phyloP scores from a whole-genome alignment of 2,888 invertebrate species.

The Netelia inedita region DNA sequence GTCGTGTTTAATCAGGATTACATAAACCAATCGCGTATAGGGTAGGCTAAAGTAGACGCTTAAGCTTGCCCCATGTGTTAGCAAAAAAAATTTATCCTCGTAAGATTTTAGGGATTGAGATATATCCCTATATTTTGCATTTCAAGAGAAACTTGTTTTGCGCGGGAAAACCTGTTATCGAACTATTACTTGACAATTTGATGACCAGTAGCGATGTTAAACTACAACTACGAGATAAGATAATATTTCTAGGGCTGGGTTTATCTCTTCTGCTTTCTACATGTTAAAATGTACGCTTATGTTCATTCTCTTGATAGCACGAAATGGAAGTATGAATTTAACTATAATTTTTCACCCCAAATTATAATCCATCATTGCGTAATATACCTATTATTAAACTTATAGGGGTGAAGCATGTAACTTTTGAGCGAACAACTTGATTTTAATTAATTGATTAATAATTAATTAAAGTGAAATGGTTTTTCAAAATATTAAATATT shows the following conservation, averaged over 20 bases:
- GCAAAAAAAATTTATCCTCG: slow-evolving; percentile 6
- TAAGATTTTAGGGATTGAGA: not conserved
- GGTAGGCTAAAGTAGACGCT: slow-evolving; percentile 14
- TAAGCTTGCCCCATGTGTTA: not conserved
- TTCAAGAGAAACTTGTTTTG: no score
- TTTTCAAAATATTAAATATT: no score
- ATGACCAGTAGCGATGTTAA: not conserved
- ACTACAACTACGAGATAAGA: no score
- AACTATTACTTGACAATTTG: not conserved
- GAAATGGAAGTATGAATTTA: no score
- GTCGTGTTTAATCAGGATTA: slow-evolving; percentile 73
- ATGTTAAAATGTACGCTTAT: no score
- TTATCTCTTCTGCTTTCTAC: no score
- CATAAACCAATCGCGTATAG: slow-evolving; percentile 59
- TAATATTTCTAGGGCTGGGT: no score
- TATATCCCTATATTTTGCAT: not conserved
- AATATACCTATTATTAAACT: not conserved
- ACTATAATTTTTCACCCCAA: slow-evolving; percentile 29
- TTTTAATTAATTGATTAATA: no score
- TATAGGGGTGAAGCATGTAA: no score
- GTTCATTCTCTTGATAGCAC: no score
- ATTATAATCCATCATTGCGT: slow-evolving; percentile 23
- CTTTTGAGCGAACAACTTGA: no score
- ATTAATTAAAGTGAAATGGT: no score
- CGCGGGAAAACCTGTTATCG: slow-evolving; percentile 4